phyloP scores from a whole-genome alignment of 2,113 vertebrate species.

The Sinosuthora webbiana region DNA sequence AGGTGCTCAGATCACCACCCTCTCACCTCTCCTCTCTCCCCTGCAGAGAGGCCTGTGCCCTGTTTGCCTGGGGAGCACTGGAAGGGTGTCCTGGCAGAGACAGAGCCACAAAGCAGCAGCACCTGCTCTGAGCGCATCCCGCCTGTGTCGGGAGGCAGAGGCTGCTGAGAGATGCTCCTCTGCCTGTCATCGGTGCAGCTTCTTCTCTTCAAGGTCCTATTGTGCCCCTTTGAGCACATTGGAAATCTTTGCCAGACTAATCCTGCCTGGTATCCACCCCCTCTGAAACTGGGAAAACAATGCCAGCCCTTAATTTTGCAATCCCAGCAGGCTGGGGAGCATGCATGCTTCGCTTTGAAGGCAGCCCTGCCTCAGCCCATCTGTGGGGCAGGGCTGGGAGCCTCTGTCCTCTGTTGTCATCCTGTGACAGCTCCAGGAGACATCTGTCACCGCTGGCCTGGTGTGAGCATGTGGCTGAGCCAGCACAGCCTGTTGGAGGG shows the following conservation, averaged over 20 bases:
- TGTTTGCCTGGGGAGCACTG: fast-evolving
- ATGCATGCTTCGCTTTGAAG: conserved; percentile 34
- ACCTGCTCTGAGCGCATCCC: not conserved
- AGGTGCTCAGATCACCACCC: fast-evolving
- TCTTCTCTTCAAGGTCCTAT: conserved; percentile 52
- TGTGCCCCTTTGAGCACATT: conserved; percentile 20
- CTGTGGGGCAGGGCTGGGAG: not conserved
- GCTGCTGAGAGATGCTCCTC: not conserved
- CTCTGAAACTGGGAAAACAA: conserved; percentile 39
- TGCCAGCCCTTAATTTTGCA: conserved; percentile 45
- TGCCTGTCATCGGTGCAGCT: conserved; percentile 32
- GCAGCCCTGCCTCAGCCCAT: not conserved
- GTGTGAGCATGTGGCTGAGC: fast-evolving
- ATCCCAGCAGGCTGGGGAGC: conserved; percentile 2
- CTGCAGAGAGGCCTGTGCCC: not conserved
- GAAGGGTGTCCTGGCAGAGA: not conserved
- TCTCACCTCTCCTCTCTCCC: not conserved
- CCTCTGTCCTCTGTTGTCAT: not conserved
- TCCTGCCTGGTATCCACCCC: conserved; percentile 53
- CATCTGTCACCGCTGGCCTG: not conserved
- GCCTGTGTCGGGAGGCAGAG: not conserved
- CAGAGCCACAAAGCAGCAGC: not conserved
- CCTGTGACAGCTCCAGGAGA: conserved; percentile 25
- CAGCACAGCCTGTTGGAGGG: not conserved
- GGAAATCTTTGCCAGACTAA: conserved; percentile 56